Base-by-base conservation (phyloP, 2,888 invertebrate genomes). In the Pachymerium ferrugineum region DNA sequence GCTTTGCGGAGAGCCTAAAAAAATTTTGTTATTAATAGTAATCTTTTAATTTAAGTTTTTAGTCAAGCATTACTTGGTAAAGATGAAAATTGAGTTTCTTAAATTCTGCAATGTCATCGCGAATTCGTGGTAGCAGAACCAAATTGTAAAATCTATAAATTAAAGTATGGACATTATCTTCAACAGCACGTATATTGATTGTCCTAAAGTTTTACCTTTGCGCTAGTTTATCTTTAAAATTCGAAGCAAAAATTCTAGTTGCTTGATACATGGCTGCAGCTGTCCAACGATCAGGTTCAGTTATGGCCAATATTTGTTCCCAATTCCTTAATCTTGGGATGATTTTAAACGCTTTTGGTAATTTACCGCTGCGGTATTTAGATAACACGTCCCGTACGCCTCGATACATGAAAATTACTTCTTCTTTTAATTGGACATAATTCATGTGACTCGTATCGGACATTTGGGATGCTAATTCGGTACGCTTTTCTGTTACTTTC, bases 311-410 rank as follows among this genome's bases (percentile, higher is more conserved):
- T 78, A 94, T 88, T 83, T 96, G 94, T 81, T 97, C 97, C 97
- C 97, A 98, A 83, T 97, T 96, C 74, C 88, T 87, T 74, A 97
- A 85, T 81, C 89, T 89, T 2, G 98, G 98, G 76, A 99, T 89
- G 80, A 97, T 90, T 86, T 99, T 99, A 82, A 99, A 98, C 0
- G 97, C 96, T 83, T 99, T 98, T 0, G 99, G 99, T 35, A 99
- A 85, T 85, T 96, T 97, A 28, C 99, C 99, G 81, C 93, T 94
- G 76, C 98, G 88, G 82, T 97, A 99, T 78, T 90, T 91, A 0
- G 82, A 79, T 79, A 99, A 85, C 1, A 98, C 92, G 82, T 93
- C 90, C 77, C 92, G 85, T 0, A 98, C 94, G 73, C 93, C 93
- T 84, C 92, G 90, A 83, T 94, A 98, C 91, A 97, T 90, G 74